These are phyloP conservation scores for Platichthys flesus DNA, from an alignment of 2,113 vertebrate genomes.

Conservation along the genomic window DNA sequence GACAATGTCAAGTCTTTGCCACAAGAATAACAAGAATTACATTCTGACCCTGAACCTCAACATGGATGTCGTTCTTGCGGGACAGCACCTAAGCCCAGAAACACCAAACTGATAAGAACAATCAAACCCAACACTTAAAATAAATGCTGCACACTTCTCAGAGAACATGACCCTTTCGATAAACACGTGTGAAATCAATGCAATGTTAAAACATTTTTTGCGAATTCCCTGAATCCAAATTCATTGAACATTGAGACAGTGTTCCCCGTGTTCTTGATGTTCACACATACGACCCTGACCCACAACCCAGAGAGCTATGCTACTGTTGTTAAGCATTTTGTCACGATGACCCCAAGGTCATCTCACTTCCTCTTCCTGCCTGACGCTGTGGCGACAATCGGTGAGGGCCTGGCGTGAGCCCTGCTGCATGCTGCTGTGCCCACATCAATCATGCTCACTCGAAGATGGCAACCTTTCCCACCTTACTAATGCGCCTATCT, in stretches of 20 bases:
- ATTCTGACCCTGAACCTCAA: neutral
- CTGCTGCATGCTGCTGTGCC: slow-evolving; percentile 46
- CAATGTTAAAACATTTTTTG: neutral
- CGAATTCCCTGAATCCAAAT: slow-evolving; percentile 30
- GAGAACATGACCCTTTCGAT: too few relatives aligned
- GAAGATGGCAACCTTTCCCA: slow-evolving; percentile 71
- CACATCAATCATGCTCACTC: slow-evolving; percentile 75
- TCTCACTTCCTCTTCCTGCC: slow-evolving; percentile 72
- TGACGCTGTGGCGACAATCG: slow-evolving; percentile 55
- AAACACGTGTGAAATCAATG: neutral
- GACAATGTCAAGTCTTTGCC: neutral
- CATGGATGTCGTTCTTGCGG: neutral
- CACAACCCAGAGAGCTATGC: slow-evolving; percentile 58
- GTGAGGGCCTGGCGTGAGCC: slow-evolving; percentile 54
- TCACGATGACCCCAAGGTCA: slow-evolving; percentile 67
- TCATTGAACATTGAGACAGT: too few relatives aligned
- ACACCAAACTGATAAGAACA: neutral
- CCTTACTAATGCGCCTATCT: slow-evolving; percentile 69
- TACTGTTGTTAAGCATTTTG: slow-evolving; percentile 76
- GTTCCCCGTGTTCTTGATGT: slow-evolving; percentile 29
- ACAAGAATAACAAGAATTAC: neutral
- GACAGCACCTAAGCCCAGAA: neutral
- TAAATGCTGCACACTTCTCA: neutral
- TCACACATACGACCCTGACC: slow-evolving; percentile 67
- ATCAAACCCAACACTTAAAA: neutral